Base-by-base conservation (phyloP, 2,888 invertebrate genomes). In the Octodonta nipae region DNA sequence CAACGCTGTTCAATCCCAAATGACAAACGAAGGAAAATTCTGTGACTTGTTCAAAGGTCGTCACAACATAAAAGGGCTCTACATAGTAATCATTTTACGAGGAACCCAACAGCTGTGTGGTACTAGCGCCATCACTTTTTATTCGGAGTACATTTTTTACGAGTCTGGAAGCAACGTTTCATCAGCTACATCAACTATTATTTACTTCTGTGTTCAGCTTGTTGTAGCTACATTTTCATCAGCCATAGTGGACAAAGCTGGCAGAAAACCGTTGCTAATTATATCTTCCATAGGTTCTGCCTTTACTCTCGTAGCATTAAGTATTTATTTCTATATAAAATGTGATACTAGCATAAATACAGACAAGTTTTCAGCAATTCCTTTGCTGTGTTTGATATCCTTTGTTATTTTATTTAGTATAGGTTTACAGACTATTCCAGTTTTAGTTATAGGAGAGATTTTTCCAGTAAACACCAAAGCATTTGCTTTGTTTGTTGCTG, bases 381-480 rank as follows among this genome's bases (percentile, higher is more conserved):
- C 51, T 5, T 33, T 52, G 17, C 28, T 46, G n/a, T 45, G 48
- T 26, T 32, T 56, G 5, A 41, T 49, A 1, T 14, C 45, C 4
- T 56, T 44, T 40, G 41, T 52, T 12, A 32, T 55, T 7, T 45
- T 41, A 1, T 81, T 76, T 47, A 73, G 75, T 0, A 56, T 73
- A 13, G 81, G 81, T 1, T 73, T 70, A 12, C 79, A 79, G 0
- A 78, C 79, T 0, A 73, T 81, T 15, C 80, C 80, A 1, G 79
- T 80, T 78, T 57, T 80, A 49, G 72, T 81, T 67, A 47, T 72
- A 12, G 63, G 78, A 28, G 79, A 80, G 54, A 65, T 81, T 25
- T 73, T 83, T 44, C 66, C 80, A 4, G 55, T 68, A 1, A 67
- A 75, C 37, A 70, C 70, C 1, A 75, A 72, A 29, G 71, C 68